Conservation (phyloP, 2,888 invertebrate genomes). For the Sarcophaga carnaria region DNA sequence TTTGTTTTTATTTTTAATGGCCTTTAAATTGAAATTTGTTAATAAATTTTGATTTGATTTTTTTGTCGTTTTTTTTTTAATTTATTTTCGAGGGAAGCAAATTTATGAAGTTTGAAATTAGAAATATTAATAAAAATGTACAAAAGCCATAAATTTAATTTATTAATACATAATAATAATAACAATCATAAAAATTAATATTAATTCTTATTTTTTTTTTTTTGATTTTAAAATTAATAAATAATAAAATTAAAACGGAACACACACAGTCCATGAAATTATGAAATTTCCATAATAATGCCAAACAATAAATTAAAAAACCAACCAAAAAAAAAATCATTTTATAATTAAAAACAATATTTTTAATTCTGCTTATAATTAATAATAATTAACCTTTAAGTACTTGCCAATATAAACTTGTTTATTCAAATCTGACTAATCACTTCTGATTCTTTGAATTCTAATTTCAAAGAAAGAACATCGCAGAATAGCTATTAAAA, state of each 20-base stretch:
- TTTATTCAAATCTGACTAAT: too few species aligned
- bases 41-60: conserved; percentile 40
- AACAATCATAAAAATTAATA: conserved; percentile 16
- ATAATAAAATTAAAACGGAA: conserved; percentile 23
- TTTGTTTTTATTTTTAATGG: conserved; percentile 60
- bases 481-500: too few species aligned
- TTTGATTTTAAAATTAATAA: too few species aligned
- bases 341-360: too few species aligned
- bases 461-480: too few species aligned
- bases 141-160: conserved; percentile 56
- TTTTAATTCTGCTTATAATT: too few species aligned
- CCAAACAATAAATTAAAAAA: neutral
- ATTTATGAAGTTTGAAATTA: conserved; percentile 62
- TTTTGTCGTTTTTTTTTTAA: conserved; percentile 24
- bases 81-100: conserved; percentile 17
- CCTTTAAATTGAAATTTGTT: conserved; percentile 66
- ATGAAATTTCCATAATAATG: neutral
- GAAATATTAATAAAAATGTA: conserved; percentile 57
- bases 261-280: neutral
- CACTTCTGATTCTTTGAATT: too few species aligned
- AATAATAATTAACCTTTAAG: too few species aligned
- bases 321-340: too few species aligned
- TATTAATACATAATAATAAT: conserved; percentile 22
- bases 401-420: too few species aligned
- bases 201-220: conserved; percentile 3